phyloP scores from a whole-genome alignment of 2,888 invertebrate species.

The Acleris sparsana region DNA sequence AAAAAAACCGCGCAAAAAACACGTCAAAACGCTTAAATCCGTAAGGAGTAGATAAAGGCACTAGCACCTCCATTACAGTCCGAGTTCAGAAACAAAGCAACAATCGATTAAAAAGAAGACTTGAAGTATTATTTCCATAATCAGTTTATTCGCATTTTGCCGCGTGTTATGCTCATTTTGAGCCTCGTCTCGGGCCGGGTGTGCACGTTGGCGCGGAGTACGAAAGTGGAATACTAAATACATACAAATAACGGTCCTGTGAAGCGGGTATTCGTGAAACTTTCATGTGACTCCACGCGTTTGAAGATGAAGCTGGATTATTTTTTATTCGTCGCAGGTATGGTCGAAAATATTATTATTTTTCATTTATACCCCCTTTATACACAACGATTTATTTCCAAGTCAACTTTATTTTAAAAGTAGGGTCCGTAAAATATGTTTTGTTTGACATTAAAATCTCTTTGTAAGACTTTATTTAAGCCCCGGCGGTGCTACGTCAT shows the following conservation, averaged over 20 bases:
- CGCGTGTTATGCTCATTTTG: slow-evolving; percentile 66
- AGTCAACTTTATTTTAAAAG: too few species aligned
- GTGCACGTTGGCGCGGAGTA: slow-evolving; percentile 43
- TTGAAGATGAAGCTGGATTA: slow-evolving; percentile 27
- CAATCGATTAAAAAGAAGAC: slow-evolving; percentile 48
- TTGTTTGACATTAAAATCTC: too few species aligned
- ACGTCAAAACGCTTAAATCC: slow-evolving; percentile 25
- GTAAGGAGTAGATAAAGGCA: slow-evolving; percentile 12
- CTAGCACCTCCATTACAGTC: slow-evolving; percentile 37
- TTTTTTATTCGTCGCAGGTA: slow-evolving; percentile 31
- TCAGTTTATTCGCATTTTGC: slow-evolving; percentile 55
- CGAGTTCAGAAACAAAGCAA: slow-evolving; percentile 53
- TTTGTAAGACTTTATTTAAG: too few species aligned
- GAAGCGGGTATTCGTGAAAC: slow-evolving; percentile 24
- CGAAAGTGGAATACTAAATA: slow-evolving; percentile 38
- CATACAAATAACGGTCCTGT: slow-evolving; percentile 37
- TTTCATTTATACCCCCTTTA: too few species aligned
- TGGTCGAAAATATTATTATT: background rate
- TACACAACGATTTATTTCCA: too few species aligned
- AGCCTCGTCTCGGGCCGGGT: slow-evolving; percentile 52
- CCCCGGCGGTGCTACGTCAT: too few species aligned
- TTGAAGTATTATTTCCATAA: slow-evolving; percentile 56
- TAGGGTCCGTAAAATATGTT: too few species aligned
- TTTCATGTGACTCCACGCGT: slow-evolving; percentile 3
- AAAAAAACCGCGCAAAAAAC: slow-evolving; percentile 36